phyloP scores from a whole-genome alignment of 1,140 invertebrate genomes.

The Pseudoatta argentina region DNA sequence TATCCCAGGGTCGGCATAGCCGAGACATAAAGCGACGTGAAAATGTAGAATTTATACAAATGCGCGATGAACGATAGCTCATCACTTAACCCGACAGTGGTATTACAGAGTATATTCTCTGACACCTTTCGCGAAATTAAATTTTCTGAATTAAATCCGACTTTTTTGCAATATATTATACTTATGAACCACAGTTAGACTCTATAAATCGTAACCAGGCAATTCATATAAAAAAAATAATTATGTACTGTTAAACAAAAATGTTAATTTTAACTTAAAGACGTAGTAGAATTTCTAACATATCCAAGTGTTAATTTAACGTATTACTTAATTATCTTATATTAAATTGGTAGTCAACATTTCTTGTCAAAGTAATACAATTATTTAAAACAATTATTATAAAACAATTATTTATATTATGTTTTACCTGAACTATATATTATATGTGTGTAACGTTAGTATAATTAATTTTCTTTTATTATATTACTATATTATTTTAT shows the following conservation, averaged over 20 bases:
- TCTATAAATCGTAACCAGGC: neutral
- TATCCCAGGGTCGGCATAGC: neutral
- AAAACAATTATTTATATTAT: too few species aligned
- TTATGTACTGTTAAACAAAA: neutral
- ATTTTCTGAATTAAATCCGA: neutral
- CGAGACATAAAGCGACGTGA: slow-evolving; percentile 1
- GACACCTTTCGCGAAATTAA: neutral
- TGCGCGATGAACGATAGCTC: slow-evolving; percentile 19
- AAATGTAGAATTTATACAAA: slow-evolving; percentile 46
- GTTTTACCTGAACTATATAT: too few species aligned
- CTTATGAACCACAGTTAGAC: neutral
- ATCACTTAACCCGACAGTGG: slow-evolving; percentile 26
- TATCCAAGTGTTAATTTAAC: too few species aligned
- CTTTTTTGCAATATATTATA: neutral
- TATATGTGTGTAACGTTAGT: too few species aligned
- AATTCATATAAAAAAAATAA: neutral
- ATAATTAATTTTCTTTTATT: too few species aligned
- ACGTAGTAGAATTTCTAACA: too few species aligned
- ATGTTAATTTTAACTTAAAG: too few species aligned
- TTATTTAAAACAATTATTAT: too few species aligned
- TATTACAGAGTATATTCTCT: neutral
- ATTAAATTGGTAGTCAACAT: too few species aligned
- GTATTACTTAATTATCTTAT: too few species aligned
- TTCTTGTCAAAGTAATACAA: too few species aligned
- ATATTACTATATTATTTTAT: neutral